phyloP scores from a whole-genome alignment of 2,113 vertebrate species.

The Apodemus speciosus region DNA sequence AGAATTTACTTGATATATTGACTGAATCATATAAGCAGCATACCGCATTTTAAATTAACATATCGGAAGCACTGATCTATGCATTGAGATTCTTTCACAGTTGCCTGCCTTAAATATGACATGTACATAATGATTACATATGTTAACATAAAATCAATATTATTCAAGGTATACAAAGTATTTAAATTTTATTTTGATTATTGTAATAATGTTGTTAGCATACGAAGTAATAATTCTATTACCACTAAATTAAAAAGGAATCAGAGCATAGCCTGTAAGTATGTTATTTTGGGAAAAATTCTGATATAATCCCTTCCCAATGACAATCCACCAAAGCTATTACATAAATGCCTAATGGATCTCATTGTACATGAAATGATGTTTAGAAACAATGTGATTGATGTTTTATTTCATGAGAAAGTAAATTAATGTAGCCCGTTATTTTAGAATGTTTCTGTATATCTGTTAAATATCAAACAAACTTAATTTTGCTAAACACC shows the following conservation, averaged over 20 bases:
- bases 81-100: background rate
- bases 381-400: background rate
- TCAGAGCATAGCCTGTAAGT: background rate
- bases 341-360: background rate
- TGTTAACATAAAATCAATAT: background rate
- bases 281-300: background rate
- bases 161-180: background rate
- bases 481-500: background rate
- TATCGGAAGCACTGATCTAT: background rate
- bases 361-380: constrained; percentile 10
- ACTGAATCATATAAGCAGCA: background rate
- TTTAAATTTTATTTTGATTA: background rate
- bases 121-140: background rate
- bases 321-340: background rate
- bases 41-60: background rate
- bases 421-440: background rate
- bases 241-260: background rate
- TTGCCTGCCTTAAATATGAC: background rate
- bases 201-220: background rate
- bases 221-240: background rate
- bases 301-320: background rate
- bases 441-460: background rate
- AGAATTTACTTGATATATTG: background rate
- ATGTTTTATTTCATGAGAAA: constrained; percentile 3
- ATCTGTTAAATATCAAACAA: background rate